A percentile compares a stretch with the other conserved stretches of the same genome.
Evolutionary conservation across 2,797 vertebrate genomes (phyloP).

Genomic region (Crocidura indochinensis): DNA sequence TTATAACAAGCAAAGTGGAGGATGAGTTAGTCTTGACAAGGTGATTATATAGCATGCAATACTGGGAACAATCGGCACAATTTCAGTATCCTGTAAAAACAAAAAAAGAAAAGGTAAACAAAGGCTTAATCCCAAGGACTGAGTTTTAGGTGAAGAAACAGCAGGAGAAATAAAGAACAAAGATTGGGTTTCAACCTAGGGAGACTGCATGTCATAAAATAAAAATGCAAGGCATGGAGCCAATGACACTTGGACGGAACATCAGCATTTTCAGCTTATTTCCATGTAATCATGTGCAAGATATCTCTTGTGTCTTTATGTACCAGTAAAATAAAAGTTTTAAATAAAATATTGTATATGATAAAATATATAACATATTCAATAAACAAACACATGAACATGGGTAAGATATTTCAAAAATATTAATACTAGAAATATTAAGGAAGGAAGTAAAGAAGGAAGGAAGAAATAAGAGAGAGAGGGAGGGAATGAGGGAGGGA

Average conservation of each 20-base stretch:
- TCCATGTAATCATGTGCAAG: not conserved
- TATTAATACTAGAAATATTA: not conserved
- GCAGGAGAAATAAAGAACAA: not conserved
- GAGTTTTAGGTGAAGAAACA: not conserved
- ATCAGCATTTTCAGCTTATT: not conserved
- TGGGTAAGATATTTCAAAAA: conserved; percentile 10
- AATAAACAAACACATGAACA: not conserved
- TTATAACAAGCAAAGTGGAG: not conserved
- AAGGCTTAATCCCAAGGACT: not conserved
- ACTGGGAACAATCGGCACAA: not conserved
- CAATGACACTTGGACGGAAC: not conserved
- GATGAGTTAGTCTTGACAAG: not conserved
- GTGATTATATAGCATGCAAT: not conserved
- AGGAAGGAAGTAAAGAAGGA: no score
- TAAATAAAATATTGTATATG: not conserved
- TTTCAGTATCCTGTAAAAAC: conserved; percentile 17
- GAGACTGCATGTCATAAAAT: not conserved
- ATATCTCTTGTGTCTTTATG: not conserved
- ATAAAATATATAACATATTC: not conserved
- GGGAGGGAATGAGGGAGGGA: accelerated
- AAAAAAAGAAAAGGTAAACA: not conserved
- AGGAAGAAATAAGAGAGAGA: accelerated
- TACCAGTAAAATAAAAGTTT: not conserved
- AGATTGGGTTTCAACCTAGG: not conserved
- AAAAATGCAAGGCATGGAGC: not conserved